These are phyloP conservation scores for Oncopodura yosiiana DNA, from an alignment of 1,140 invertebrate genomes.

Conservation along the genomic window DNA sequence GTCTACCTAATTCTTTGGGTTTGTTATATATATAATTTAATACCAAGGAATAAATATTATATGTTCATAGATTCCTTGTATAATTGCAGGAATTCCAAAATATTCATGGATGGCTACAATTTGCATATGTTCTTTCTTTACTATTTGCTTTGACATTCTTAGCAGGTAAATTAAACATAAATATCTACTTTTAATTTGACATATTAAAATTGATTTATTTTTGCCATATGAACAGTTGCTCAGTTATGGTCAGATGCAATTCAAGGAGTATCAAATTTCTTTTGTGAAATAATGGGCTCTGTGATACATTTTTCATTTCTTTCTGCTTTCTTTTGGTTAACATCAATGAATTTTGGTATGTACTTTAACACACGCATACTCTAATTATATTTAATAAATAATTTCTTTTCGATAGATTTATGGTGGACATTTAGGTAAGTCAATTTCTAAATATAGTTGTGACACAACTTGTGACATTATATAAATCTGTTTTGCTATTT, in stretches of 20 bases:
- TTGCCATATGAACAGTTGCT: too few relatives aligned
- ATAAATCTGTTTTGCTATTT: neutral
- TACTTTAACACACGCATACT: slow-evolving; percentile 57
- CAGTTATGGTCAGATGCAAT: slow-evolving; percentile 22
- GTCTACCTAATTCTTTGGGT: slow-evolving; percentile 33
- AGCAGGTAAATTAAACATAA: too few relatives aligned
- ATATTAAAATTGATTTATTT: too few relatives aligned
- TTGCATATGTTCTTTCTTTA: slow-evolving; percentile 27
- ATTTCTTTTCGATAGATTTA: slow-evolving; percentile 34
- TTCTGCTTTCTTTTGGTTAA: slow-evolving; percentile 91
- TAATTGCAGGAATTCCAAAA: slow-evolving; percentile 34
- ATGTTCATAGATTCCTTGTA: too few relatives aligned
- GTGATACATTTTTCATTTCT: slow-evolving; percentile 87
- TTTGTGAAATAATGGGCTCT: slow-evolving; percentile 43
- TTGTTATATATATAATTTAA: too few relatives aligned
- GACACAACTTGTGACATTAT: neutral
- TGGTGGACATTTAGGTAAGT: slow-evolving; percentile 33
- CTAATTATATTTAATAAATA: slow-evolving; percentile 16
- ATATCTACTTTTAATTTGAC: too few relatives aligned
- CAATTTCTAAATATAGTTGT: neutral
- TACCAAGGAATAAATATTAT: too few relatives aligned
- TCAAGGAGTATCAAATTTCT: slow-evolving; percentile 6
- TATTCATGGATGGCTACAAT: slow-evolving; percentile 36
- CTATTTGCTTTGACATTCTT: slow-evolving; percentile 28
- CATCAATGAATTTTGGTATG: slow-evolving; percentile 57